Conservation (phyloP, 2,113 vertebrate genomes). For the Hydropotes inermis region DNA sequence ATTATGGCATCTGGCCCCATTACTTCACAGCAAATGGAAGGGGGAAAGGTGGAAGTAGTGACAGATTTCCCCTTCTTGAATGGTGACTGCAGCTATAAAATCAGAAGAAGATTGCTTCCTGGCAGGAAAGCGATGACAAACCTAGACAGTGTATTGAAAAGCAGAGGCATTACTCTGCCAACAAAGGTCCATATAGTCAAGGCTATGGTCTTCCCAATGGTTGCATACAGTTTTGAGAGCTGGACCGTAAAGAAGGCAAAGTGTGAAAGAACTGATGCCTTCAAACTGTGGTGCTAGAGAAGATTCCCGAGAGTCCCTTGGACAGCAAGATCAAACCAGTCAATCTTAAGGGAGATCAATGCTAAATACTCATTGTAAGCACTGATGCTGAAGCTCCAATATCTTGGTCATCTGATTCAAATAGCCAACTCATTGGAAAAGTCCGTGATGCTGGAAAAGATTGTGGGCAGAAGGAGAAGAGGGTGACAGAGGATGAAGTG, state of each 20-base stretch:
- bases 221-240: not conserved
- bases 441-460: not conserved
- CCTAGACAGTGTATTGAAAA: not conserved
- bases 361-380: not conserved
- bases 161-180: not conserved
- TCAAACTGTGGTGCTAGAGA: not conserved
- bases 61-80: not conserved
- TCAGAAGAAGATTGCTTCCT: not conserved
- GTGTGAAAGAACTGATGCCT: not conserved
- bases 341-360: not conserved
- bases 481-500: not conserved
- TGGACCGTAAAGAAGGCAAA: not conserved
- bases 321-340: not conserved
- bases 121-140: not conserved
- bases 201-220: not conserved
- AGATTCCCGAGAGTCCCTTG: not conserved
- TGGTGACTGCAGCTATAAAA: not conserved
- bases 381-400: not conserved
- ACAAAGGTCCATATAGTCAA: not conserved
- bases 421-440: not conserved
- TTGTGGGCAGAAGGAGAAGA: not conserved
- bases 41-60: not conserved
- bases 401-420: not conserved
- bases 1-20: not conserved
- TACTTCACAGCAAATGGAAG: not conserved